Evolutionary conservation across 2,113 vertebrate genomes (phyloP), one percentile per base, ranked within the genome.

Genomic region (Phylloscopus trochiloides): DNA sequence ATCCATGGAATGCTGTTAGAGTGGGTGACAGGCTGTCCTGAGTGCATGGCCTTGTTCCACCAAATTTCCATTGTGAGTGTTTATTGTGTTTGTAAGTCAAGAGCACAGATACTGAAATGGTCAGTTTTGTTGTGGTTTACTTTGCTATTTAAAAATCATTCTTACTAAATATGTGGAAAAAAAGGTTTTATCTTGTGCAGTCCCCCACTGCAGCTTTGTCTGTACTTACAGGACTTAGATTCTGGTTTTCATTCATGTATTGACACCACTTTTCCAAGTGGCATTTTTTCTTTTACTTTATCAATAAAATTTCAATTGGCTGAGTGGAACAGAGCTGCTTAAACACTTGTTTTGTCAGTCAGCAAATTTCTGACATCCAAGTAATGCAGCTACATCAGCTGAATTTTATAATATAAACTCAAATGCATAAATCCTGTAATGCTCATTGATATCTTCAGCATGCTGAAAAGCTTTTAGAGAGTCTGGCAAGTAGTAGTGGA

Each of bases 41-140:
- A 15, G 22, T 25, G 17, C 17, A 4, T 45, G 43, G 51, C 4
- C 40, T 70, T 47, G 29, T 63, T 75, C 38, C 32, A 36, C 43
- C 45, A 29, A n/a, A 65, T 66, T 55, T 47, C 17, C 5, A 0
- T n/a, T 1, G 0, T 14, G 2, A 1, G 3, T 68, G 20, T 59
- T 79, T 24, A 21, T 38, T 71, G 82, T 62, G 42, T 28, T 71
- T 43, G 34, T 26, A 42, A n/a, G 22, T 63, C 38, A 72, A 20
- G 32, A 71, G 52, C 54, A 61, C 31, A 77, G 6, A 40, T 40
- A 59, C 20, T 52, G 59, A 61, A 70, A 57, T 3, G 3, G 25
- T 84, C n/a, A 4, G 17, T 7, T 79, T 80, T 59, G 6, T 42
- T 83, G 52, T 67, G 29, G 40, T 74, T 77, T 88, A 28, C 36